phyloP scores from a whole-genome alignment of 2,113 vertebrate genomes.

The Dromaius novaehollandiae region DNA sequence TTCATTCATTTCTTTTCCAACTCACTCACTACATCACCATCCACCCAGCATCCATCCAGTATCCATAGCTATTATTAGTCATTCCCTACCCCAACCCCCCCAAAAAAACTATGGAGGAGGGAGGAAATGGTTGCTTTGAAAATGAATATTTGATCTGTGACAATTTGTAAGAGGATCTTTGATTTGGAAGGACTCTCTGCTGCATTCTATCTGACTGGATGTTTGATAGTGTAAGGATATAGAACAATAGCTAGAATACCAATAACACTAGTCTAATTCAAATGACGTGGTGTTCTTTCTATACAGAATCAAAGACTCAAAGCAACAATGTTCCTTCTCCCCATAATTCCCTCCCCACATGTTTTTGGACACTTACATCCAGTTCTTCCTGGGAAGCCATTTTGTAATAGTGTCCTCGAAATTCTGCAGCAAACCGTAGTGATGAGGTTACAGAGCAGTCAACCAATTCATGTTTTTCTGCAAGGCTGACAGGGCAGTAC shows the following conservation, averaged over 20 bases:
- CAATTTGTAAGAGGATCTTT: neutral
- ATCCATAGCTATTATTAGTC: neutral
- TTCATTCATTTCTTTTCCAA: neutral
- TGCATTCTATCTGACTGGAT: neutral
- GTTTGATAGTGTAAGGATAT: neutral
- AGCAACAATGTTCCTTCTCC: neutral
- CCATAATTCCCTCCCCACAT: neutral
- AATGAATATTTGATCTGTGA: neutral
- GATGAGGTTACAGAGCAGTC: slow-evolving; percentile 81
- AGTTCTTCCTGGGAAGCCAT: slow-evolving; percentile 85
- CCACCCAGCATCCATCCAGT: neutral
- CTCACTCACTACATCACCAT: neutral
- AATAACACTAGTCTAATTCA: neutral
- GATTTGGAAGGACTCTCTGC: neutral
- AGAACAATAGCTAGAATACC: neutral
- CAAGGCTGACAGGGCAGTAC: slow-evolving; percentile 92
- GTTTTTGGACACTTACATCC: slow-evolving; percentile 76
- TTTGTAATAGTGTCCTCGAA: slow-evolving; percentile 88
- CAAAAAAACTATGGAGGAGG: neutral
- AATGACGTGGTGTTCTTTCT: neutral
- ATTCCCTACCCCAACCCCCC: neutral
- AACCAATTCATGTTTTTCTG: slow-evolving; percentile 82
- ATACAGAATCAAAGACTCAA: neutral
- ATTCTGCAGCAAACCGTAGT: slow-evolving; percentile 86
- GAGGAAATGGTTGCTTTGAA: neutral